A percentile compares a stretch with the other conserved stretches of the same genome.
These are phyloP conservation scores for Prostheceraeus crozeri DNA, from an alignment of 2,888 invertebrate genomes.

Conservation along the genomic window DNA sequence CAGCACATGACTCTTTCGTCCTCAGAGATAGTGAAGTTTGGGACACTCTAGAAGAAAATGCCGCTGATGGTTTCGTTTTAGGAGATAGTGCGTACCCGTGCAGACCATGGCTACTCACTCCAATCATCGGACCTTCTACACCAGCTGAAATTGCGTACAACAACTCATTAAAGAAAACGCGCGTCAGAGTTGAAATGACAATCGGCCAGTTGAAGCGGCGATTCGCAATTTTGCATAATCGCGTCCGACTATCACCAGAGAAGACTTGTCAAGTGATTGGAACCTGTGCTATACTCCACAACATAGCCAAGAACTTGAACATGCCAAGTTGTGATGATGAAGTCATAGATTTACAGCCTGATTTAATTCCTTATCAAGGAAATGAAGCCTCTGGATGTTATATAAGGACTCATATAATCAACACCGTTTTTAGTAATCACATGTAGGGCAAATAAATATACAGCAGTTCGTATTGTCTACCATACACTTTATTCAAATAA, in stretches of 20 bases:
- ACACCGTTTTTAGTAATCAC: constrained; percentile 20
- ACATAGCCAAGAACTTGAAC: constrained; percentile 3
- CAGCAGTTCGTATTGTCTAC: too few relatives aligned
- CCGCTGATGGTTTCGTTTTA: constrained; percentile 30
- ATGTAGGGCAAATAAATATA: too few relatives aligned
- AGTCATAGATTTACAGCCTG: constrained; percentile 4
- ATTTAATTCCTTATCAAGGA: constrained; percentile 1
- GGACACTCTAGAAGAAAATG: constrained; percentile 37
- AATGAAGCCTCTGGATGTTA: neutral
- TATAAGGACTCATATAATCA: neutral
- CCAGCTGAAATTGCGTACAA: constrained; percentile 34
- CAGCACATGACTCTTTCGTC: constrained; percentile 42
- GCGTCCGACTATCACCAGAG: constrained; percentile 31
- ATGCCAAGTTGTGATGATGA: neutral
- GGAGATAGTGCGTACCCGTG: constrained; percentile 40
- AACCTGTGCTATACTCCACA: constrained; percentile 11
- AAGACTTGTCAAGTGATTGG: constrained; percentile 35
- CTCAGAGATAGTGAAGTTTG: constrained; percentile 36
- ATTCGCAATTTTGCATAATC: constrained; percentile 29
- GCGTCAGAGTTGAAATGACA: constrained; percentile 32
- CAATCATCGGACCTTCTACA: constrained; percentile 30
- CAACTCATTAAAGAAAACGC: constrained; percentile 29
- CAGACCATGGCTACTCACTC: constrained; percentile 35
- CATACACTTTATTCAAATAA: too few relatives aligned
- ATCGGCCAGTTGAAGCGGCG: constrained; percentile 35